Evolutionary conservation across 1,140 invertebrate species (phyloP).

Genomic region (Oreohelix idahoensis): DNA sequence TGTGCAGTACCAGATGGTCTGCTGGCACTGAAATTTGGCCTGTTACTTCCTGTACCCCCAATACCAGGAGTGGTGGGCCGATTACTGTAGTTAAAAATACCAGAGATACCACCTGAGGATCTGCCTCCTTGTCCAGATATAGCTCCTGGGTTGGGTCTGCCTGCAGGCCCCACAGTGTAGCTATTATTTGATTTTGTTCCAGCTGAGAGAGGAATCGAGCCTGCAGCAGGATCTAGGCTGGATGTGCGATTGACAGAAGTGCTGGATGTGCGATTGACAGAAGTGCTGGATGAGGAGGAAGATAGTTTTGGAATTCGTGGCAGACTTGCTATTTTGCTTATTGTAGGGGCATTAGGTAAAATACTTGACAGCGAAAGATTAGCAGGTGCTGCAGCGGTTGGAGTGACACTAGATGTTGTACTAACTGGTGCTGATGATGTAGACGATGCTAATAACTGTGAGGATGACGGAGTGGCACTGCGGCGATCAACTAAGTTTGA

Average conservation of each 20-base stretch:
- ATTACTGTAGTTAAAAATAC: conserved; percentile 31
- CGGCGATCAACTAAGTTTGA: conserved; percentile 36
- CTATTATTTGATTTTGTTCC: conserved; percentile 38
- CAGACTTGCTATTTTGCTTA: conserved; percentile 61
- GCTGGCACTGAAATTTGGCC: conserved; percentile 13
- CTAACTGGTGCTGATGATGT: background rate
- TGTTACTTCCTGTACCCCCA: background rate
- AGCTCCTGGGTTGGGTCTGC: conserved; percentile 16
- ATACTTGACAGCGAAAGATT: conserved; percentile 52
- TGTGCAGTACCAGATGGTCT: conserved; percentile 1
- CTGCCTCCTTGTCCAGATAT: conserved; percentile 13
- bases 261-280: conserved; percentile 33
- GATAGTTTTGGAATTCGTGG: conserved; percentile 62
- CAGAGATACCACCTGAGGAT: background rate
- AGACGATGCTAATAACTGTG: conserved; percentile 17
- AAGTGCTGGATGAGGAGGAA: conserved; percentile 43
- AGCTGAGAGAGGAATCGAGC: conserved; percentile 2
- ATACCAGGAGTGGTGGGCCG: background rate
- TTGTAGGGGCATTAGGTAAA: conserved; percentile 61
- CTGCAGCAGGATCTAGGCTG: conserved; percentile 29
- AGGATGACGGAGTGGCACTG: conserved; percentile 12
- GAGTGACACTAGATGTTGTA: conserved; percentile 38
- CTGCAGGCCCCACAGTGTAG: conserved; percentile 31
- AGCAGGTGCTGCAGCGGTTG: conserved; percentile 46
- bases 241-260: conserved; percentile 37